These are phyloP conservation scores for Menidia beryllina DNA, from an alignment of 2,113 vertebrate species.

Conservation along the genomic window DNA sequence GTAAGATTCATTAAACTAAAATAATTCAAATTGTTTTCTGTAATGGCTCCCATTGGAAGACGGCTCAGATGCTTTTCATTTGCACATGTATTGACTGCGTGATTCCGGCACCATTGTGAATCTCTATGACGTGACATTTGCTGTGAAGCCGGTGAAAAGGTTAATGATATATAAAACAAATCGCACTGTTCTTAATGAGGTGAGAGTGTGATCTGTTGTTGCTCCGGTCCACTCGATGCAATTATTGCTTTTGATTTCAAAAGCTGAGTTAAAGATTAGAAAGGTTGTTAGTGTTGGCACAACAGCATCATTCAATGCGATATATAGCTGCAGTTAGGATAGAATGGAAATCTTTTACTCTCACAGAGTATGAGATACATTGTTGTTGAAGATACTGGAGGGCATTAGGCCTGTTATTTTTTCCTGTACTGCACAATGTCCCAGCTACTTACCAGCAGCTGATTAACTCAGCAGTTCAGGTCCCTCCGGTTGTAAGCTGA, in stretches of 20 bases:
- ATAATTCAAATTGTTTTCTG: neutral
- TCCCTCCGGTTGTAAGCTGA: too few species aligned
- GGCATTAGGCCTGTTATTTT: too few species aligned
- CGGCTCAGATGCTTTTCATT: constrained; percentile 18
- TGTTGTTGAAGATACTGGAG: too few species aligned
- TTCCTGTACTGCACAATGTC: too few species aligned
- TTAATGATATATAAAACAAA: constrained; percentile 71
- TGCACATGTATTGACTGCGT: constrained; percentile 40
- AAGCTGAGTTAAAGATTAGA: constrained; percentile 7
- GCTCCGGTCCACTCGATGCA: constrained; percentile 3
- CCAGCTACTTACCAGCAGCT: too few species aligned
- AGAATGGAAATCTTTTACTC: too few species aligned
- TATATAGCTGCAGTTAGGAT: too few species aligned
- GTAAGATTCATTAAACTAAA: too few species aligned
- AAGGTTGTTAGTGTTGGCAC: constrained; percentile 5
- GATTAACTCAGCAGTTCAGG: too few species aligned
- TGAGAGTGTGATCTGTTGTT: constrained; percentile 15
- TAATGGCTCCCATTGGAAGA: neutral
- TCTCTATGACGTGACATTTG: constrained; percentile 66
- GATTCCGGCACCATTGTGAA: constrained; percentile 39
- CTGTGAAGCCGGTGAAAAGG: constrained; percentile 69
- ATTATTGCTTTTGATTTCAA: constrained; percentile 22
- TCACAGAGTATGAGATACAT: too few species aligned
- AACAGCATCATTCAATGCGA: neutral
- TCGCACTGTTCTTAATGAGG: constrained; percentile 25